These are phyloP conservation scores for Dendrocincla fuliginosa DNA, from an alignment of 2,797 vertebrate species.

Conservation along the genomic window DNA sequence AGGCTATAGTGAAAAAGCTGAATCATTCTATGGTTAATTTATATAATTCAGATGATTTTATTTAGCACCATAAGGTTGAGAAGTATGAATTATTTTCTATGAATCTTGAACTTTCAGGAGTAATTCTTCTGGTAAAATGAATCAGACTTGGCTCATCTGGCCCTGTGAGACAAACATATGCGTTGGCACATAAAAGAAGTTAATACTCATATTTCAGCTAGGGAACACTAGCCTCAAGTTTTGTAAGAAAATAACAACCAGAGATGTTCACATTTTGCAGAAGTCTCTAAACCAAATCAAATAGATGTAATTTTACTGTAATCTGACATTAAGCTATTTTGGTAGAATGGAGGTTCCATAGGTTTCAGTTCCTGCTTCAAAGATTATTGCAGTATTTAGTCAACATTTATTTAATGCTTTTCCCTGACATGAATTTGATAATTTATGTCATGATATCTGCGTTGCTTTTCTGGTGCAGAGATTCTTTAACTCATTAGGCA, in stretches of 20 bases:
- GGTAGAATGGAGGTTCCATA: not conserved
- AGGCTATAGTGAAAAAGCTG: not conserved
- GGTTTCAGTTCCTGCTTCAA: not conserved
- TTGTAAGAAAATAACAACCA: not conserved
- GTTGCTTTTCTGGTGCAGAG: not conserved
- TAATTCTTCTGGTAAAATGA: not conserved
- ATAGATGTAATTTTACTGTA: not conserved
- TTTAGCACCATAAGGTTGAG: not conserved
- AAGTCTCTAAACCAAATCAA: not conserved
- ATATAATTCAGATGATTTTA: not conserved
- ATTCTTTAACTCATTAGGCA: not conserved
- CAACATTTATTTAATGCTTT: not conserved
- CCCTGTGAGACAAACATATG: not conserved
- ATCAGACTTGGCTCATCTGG: not conserved
- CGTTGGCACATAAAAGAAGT: not conserved
- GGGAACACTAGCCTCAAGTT: not conserved
- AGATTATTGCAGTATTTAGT: not conserved
- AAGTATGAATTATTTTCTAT: not conserved
- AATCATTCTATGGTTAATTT: not conserved
- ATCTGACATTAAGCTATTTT: not conserved
- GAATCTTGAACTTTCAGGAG: not conserved
- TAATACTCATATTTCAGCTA: not conserved
- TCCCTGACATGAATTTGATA: not conserved
- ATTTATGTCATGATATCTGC: not conserved
- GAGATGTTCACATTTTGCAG: rapidly evolving